Conservation (phyloP, 2,113 vertebrate genomes). For the Hepsetus odoe region DNA sequence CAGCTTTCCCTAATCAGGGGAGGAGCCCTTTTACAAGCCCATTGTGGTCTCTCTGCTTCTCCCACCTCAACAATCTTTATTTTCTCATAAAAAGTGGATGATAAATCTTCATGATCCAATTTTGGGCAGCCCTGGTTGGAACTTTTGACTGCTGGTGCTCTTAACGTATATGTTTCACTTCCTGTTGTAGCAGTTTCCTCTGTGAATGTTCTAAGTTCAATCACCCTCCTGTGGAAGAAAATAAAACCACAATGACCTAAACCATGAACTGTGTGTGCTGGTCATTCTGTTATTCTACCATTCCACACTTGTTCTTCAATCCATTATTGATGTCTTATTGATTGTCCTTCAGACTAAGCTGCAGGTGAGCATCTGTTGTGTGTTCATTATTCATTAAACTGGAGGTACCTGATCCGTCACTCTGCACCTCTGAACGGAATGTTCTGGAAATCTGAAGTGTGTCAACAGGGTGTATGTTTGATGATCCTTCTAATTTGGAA, state of each 20-base stretch:
- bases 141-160: too few species aligned
- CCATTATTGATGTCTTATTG: slow-evolving; percentile 65
- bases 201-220: slow-evolving; percentile 1
- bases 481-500: too few species aligned
- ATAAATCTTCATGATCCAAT: too few species aligned
- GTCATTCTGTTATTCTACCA: slow-evolving; percentile 42
- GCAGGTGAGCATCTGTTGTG: neutral
- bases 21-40: too few species aligned
- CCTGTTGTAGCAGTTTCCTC: neutral
- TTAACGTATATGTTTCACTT: too few species aligned
- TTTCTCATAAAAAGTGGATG: too few species aligned
- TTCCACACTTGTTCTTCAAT: slow-evolving; percentile 57
- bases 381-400: slow-evolving; percentile 52
- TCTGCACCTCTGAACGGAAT: slow-evolving; percentile 13
- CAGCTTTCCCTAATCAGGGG: too few species aligned
- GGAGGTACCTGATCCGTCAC: neutral
- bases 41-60: too few species aligned
- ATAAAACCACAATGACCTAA: neutral
- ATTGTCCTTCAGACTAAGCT: slow-evolving; percentile 1
- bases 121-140: too few species aligned
- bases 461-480: neutral
- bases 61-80: too few species aligned
- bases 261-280: neutral
- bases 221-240: neutral
- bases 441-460: slow-evolving; percentile 5